phyloP scores from a whole-genome alignment of 2,113 vertebrate species.

The Chitala chitala region DNA sequence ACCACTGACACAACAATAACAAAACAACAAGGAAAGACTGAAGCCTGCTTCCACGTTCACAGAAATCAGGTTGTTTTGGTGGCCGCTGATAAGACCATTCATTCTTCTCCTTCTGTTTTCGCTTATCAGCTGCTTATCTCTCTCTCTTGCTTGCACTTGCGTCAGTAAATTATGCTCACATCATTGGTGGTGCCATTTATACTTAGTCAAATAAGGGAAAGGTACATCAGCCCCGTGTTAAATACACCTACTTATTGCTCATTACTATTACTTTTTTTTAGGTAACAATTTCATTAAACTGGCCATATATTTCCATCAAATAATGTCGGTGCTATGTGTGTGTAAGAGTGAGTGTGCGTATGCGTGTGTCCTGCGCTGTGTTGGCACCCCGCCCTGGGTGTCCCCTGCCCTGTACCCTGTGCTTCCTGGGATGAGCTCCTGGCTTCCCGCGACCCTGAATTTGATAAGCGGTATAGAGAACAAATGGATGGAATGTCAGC shows the following conservation, averaged over 20 bases:
- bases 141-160: neutral
- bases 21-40: neutral
- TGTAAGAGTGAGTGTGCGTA: no score
- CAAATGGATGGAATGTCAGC: no score
- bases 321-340: no score
- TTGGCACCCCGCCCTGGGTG: no score
- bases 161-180: slow-evolving; percentile 1
- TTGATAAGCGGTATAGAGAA: no score
- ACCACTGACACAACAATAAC: neutral
- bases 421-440: no score
- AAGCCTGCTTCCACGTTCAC: neutral
- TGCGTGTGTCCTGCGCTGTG: no score
- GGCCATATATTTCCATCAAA: no score
- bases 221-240: neutral
- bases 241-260: neutral
- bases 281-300: no score
- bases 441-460: no score
- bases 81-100: neutral
- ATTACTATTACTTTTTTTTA: no score
- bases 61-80: neutral
- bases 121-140: slow-evolving; percentile 19
- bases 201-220: neutral
- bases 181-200: neutral
- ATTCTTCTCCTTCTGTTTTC: neutral
- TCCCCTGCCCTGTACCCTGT: no score